phyloP scores from a whole-genome alignment of 1,140 invertebrate genomes.

The Eciton burchellii region DNA sequence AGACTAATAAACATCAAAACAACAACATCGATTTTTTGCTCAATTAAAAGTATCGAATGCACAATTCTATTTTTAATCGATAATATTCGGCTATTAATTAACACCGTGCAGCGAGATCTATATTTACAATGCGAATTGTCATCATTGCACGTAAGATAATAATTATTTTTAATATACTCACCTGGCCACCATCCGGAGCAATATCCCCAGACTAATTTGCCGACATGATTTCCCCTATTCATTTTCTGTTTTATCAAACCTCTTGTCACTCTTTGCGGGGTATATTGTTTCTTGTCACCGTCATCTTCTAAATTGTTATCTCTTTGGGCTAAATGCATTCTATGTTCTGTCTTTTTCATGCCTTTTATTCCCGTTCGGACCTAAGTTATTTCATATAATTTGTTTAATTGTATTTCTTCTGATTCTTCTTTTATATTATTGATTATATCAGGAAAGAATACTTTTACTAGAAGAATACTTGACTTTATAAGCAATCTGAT shows the following conservation, averaged over 20 bases:
- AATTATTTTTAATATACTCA: conserved; percentile 36
- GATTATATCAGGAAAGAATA: neutral
- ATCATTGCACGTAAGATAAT: conserved; percentile 1
- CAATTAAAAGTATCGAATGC: neutral
- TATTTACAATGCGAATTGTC: neutral
- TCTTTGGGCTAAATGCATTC: neutral
- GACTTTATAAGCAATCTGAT: neutral
- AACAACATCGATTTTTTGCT: conserved; percentile 7
- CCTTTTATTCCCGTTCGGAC: too few relatives aligned
- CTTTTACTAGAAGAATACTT: neutral
- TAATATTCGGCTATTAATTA: conserved; percentile 40
- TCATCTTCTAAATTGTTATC: conserved; percentile 2
- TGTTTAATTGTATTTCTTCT: neutral
- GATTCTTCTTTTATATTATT: neutral
- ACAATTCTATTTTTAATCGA: neutral
- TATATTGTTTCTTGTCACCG: conserved; percentile 12
- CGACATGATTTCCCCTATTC: conserved; percentile 39
- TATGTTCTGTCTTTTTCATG: neutral
- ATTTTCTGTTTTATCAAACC: conserved; percentile 48
- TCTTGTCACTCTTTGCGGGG: conserved; percentile 59
- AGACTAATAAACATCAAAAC: too few relatives aligned
- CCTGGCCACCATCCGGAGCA: conserved; percentile 77
- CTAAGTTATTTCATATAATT: neutral
- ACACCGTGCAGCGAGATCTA: neutral
- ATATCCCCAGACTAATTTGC: conserved; percentile 73